Base-by-base conservation (phyloP, 2,888 invertebrate species). In the Apotomis capreana region DNA sequence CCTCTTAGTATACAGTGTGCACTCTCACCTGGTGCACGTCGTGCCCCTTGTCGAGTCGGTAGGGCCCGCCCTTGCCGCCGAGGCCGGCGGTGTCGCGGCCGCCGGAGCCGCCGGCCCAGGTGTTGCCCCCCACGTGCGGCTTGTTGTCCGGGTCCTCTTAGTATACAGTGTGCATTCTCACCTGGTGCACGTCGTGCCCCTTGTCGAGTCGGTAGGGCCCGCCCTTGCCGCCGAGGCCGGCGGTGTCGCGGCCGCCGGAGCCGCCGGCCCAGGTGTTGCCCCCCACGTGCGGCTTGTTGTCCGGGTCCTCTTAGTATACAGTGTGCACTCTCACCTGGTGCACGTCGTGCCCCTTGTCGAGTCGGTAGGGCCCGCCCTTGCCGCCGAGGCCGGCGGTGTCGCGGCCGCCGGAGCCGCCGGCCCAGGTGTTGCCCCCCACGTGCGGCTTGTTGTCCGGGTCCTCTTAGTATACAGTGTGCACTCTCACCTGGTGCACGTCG, bases 211-310 rank as follows among this genome's bases (percentile, higher is more conserved):
- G 94, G 90, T 98, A 99, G 0, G 99, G 99, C 0, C 99, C 99
- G 15, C 99, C 99, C 88, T 98, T 97, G 1, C 99, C 99, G 9
- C 99, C 99, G 55, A 99, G 92, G 0, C 99, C 99, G 0, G 99
- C 98, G 0, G 99, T 99, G 85, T 98, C 98, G 70, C 98, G 93
- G 36, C 98, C 98, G 51, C 98, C 98, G 10, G 96, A 97, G 65
- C 99, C 99, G 46, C 99, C 98, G 60, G 99, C 98, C 99, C 99
- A 99, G 0, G 97, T 98, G 85, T 98, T 98, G 0, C 99, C 99
- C 46, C 99, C 99, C 57, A 98, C 98, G 89, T 99, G 99, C 0
- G 99, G 98, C 60, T 97, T 95, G 82, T 97, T 97, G 12, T 97
- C 96, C 0, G 97, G 95, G 87, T 99, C 99, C 13, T 97, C 95